Evolutionary conservation across 92 coral and sea anemone genomes (phyloP).

Genomic region (Porites evermanni): DNA sequence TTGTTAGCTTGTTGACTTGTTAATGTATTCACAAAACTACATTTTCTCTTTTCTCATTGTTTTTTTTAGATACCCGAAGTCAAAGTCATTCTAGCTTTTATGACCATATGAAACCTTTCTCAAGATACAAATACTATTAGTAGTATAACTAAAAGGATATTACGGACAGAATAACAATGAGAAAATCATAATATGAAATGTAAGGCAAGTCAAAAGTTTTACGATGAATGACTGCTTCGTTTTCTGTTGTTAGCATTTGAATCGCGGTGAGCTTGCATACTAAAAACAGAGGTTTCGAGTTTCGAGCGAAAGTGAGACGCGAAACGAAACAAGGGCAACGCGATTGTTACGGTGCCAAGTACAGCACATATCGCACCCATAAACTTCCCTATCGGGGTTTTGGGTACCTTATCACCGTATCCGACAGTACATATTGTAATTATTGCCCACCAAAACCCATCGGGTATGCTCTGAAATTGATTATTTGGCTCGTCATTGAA

Average conservation of each 20-base stretch:
- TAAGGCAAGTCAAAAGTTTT: neutral
- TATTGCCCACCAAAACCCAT: constrained; percentile 93
- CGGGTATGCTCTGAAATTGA: constrained; percentile 79
- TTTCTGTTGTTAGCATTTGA: neutral
- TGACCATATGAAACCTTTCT: neutral
- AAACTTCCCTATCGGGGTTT: constrained; percentile 67
- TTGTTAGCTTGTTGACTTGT: neutral
- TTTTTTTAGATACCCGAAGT: too few species aligned
- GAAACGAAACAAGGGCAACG: constrained; percentile 86
- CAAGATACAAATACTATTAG: neutral
- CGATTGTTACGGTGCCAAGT: constrained; percentile 80
- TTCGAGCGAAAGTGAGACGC: constrained; percentile 80
- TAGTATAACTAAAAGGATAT: neutral
- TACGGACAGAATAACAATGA: neutral
- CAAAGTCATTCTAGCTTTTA: neutral
- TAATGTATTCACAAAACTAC: constrained; percentile 19
- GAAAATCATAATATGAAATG: neutral
- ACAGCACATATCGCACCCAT: constrained; percentile 82
- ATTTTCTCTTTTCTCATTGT: neutral
- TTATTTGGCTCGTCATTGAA: constrained; percentile 36
- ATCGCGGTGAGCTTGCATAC: neutral
- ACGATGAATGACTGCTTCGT: neutral
- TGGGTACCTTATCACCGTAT: constrained; percentile 85
- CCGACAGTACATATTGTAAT: constrained; percentile 87
- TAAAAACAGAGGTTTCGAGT: constrained; percentile 42